Percentiles rank a stretch among this genome's conserved stretches.
phyloP scores from a whole-genome alignment of 2,888 invertebrate species.

The Oithona nana region DNA sequence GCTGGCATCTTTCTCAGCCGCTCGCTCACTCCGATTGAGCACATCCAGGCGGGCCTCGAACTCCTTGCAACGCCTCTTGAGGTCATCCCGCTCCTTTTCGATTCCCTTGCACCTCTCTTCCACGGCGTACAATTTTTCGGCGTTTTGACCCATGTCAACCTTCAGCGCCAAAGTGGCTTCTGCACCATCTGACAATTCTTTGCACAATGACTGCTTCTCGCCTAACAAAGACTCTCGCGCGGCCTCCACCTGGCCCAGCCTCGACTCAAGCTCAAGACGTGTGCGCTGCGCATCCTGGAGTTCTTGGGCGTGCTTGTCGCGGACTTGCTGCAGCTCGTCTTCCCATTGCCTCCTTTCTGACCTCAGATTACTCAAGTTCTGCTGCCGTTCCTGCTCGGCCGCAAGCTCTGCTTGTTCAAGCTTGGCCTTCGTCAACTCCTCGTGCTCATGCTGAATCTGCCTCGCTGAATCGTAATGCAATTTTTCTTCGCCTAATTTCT shows the following conservation, averaged over 20 bases:
- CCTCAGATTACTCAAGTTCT: background rate
- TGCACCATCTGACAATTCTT: background rate
- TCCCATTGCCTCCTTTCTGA: background rate
- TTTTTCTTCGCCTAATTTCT: background rate
- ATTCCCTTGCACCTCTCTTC: background rate
- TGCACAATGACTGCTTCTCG: background rate
- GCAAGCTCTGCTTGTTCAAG: background rate
- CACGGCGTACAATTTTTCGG: background rate
- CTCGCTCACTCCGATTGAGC: background rate
- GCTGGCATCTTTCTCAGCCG: background rate
- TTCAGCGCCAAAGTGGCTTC: background rate
- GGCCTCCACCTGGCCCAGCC: background rate
- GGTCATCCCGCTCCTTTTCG: slow-evolving; percentile 2
- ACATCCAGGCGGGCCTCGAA: background rate
- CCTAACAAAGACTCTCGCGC: background rate
- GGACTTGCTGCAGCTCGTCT: background rate
- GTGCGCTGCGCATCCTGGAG: background rate
- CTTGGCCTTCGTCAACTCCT: background rate
- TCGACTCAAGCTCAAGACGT: background rate
- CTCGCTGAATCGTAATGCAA: background rate
- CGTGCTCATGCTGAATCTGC: background rate
- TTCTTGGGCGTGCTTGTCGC: background rate
- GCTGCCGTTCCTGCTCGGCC: background rate
- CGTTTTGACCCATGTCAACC: slow-evolving; percentile 1
- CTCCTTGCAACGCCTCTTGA: background rate